These are phyloP conservation scores for Pterocles gutturalis DNA, from an alignment of 2,113 vertebrate species.

Conservation along the genomic window DNA sequence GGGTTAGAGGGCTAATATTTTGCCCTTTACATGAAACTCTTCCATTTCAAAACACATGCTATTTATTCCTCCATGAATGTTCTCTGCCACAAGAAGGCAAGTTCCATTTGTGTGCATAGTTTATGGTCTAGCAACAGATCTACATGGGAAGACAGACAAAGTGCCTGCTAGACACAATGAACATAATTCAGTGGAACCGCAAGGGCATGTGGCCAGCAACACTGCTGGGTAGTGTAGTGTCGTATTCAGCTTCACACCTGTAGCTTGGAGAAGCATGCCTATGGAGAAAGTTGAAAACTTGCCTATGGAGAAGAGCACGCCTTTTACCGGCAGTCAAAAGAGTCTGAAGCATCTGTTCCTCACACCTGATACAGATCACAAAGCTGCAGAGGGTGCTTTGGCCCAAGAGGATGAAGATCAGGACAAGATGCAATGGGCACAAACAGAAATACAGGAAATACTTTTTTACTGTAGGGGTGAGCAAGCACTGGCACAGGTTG, in stretches of 20 bases:
- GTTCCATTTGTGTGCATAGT: background rate
- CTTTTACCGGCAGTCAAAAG: background rate
- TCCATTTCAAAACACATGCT: background rate
- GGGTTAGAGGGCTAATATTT: background rate
- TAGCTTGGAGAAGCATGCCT: background rate
- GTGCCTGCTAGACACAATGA: background rate
- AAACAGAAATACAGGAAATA: background rate
- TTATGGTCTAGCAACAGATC: background rate
- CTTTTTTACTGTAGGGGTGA: background rate
- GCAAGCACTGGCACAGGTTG: background rate
- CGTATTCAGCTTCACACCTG: background rate
- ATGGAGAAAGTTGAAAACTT: background rate
- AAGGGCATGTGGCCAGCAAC: background rate
- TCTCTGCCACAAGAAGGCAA: background rate
- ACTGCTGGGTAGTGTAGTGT: background rate
- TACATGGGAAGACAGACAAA: background rate
- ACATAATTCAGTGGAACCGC: background rate
- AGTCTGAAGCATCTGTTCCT: background rate
- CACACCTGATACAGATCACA: background rate
- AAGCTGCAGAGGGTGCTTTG: background rate
- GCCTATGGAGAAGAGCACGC: background rate
- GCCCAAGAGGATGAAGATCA: background rate
- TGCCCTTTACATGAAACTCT: background rate
- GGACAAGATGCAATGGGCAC: background rate
- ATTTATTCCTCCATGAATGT: background rate